These are phyloP conservation scores for Protonibea diacanthus DNA, from an alignment of 2,797 vertebrate species.

Conservation along the genomic window DNA sequence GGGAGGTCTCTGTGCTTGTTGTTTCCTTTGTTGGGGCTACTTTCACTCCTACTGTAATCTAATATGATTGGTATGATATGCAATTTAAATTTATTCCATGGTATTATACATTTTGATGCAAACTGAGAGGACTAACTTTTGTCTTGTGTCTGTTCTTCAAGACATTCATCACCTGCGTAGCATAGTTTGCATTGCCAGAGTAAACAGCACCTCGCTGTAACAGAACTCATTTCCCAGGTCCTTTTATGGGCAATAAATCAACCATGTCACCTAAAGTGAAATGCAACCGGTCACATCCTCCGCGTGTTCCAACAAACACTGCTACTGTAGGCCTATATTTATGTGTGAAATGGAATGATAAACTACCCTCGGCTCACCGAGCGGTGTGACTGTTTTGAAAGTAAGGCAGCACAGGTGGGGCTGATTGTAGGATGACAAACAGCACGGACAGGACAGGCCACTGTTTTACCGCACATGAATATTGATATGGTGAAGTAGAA, in stretches of 20 bases:
- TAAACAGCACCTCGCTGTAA: slow-evolving; percentile 30
- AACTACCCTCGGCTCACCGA: slow-evolving; percentile 22
- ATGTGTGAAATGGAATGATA: slow-evolving; percentile 35
- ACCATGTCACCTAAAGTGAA: slow-evolving; percentile 47
- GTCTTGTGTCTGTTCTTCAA: slow-evolving; percentile 12
- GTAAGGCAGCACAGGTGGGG: slow-evolving; percentile 47
- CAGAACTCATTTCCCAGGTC: slow-evolving; percentile 40
- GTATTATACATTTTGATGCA: neutral
- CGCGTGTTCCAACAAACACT: slow-evolving; percentile 38
- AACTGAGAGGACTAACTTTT: neutral
- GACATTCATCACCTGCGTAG: slow-evolving; percentile 41
- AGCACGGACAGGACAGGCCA: slow-evolving; percentile 29
- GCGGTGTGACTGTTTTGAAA: slow-evolving; percentile 27
- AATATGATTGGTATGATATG: neutral
- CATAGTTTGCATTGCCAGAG: slow-evolving; percentile 4
- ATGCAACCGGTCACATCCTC: slow-evolving; percentile 40
- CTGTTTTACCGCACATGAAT: slow-evolving; percentile 38
- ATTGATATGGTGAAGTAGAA: slow-evolving; percentile 30
- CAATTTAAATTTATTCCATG: neutral
- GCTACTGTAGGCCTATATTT: slow-evolving; percentile 43
- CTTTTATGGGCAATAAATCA: slow-evolving; percentile 67
- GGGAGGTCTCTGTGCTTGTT: slow-evolving; percentile 41
- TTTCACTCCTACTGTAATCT: slow-evolving; percentile 32
- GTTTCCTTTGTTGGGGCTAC: slow-evolving; percentile 32
- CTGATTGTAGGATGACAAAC: slow-evolving; percentile 38